Evolutionary conservation across 2,797 vertebrate genomes (phyloP), one percentile per base, ranked within the genome.

Genomic region (Microctenopoma steveboyesi): DNA sequence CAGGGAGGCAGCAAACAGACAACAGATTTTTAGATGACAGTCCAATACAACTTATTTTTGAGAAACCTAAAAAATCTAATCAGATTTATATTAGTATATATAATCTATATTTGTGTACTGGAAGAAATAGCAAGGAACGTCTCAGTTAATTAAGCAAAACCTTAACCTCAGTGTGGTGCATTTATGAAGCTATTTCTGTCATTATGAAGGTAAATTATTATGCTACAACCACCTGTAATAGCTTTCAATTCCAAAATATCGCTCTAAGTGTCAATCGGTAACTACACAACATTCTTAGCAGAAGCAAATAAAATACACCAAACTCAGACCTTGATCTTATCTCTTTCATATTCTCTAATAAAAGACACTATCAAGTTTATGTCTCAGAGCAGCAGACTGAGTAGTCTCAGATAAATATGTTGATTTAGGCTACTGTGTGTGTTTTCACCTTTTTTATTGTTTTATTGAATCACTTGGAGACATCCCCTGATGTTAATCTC

Each of bases 201-300:
- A 58, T 84, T 48, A 78, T 78, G 64, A 74, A 35, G 57, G 89
- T 92, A 80, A 92, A 92, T 91, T 69, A 92, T 92, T 91, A 88
- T 59, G 81, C 63, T 46, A 47, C 7, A 64, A 71, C 60, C 49
- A 67, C 76, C 71, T 76, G 64, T 71, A 78, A 75, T 37, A 86
- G 81, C 70, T 70, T 74, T 89, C 81, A 85, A 81, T 78, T 85
- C 69, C 55, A 81, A 82, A 45, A 78, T 79, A 74, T 69, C 47
- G 42, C 64, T 30, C 47, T 43, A 76, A 42, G 53, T 69, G 87
- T 90, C 71, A 91, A 83, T 82, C 73, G 79, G 86, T 86, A 89
- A 90, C 88, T 64, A 27, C 14, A 15, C 0, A 4, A 3, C 37
- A 18, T 39, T 60, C 2, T 27, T 61, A 27, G 63, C 64, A 46